Percentiles rank a stretch among this genome's conserved stretches.
Evolutionary conservation across 2,888 invertebrate species (phyloP).

Genomic region (Desoria tigrina): DNA sequence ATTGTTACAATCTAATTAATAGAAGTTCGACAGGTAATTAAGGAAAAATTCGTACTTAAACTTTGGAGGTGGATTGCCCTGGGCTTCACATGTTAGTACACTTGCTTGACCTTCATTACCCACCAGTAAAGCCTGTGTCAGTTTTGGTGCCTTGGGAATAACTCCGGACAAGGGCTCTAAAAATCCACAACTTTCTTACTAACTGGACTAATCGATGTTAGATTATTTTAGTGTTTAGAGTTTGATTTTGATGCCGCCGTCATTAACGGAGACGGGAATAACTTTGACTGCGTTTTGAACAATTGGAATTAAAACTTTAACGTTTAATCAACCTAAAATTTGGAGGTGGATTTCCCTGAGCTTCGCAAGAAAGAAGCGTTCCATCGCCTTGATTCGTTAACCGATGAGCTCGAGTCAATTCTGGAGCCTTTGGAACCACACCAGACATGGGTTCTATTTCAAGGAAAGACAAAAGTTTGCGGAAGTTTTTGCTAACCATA

Average conservation of each 20-base stretch:
- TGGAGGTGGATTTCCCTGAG: slow-evolving; percentile 40
- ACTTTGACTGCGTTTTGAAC: too few species aligned
- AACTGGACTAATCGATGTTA: not conserved
- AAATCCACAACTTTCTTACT: not conserved
- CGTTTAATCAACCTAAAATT: slow-evolving; percentile 21
- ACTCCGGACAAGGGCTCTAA: slow-evolving; percentile 50
- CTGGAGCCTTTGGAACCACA: slow-evolving; percentile 49
- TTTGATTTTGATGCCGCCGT: not conserved
- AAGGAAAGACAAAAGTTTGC: not conserved
- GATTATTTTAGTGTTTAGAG: not conserved
- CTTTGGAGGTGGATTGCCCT: slow-evolving; percentile 36
- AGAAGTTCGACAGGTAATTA: not conserved
- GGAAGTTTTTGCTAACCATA: too few species aligned
- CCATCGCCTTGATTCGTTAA: slow-evolving; percentile 29
- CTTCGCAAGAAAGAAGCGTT: slow-evolving; percentile 46
- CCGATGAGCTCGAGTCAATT: slow-evolving; percentile 43
- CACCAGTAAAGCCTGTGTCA: slow-evolving; percentile 41
- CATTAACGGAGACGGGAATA: not conserved
- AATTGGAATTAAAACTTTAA: not conserved
- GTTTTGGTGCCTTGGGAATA: slow-evolving; percentile 47
- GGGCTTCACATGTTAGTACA: slow-evolving; percentile 47
- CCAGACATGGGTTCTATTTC: slow-evolving; percentile 46
- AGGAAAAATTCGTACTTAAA: slow-evolving; percentile 20
- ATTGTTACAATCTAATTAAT: not conserved
- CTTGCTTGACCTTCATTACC: slow-evolving; percentile 30